Conservation (phyloP, 2,888 invertebrate species). For the Leucania comma region DNA sequence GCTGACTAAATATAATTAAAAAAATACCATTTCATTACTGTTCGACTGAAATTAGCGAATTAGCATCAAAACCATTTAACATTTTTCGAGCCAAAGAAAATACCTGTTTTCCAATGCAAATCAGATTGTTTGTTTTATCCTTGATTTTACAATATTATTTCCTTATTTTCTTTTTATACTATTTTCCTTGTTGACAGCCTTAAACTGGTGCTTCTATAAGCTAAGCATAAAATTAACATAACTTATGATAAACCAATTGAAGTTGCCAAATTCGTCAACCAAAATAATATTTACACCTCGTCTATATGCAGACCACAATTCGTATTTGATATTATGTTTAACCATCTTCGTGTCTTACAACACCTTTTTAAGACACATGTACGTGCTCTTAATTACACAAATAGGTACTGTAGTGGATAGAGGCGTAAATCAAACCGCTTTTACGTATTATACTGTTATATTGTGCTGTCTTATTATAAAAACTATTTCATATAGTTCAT, state of each 20-base stretch:
- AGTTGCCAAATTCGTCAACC: conserved; percentile 11
- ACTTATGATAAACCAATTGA: conserved; percentile 13
- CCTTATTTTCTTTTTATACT: conserved; percentile 21
- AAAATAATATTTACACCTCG: conserved; percentile 1
- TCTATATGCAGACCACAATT: conserved; percentile 1
- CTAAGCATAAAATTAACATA: conserved; percentile 18
- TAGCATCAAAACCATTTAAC: neutral
- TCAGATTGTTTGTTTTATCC: neutral
- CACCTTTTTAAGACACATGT: neutral
- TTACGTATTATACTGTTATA: too few species aligned
- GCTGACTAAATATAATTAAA: too few species aligned
- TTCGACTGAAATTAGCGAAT: neutral
- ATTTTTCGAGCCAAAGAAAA: neutral
- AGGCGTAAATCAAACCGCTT: too few species aligned
- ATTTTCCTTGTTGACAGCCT: conserved; percentile 33
- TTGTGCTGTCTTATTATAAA: too few species aligned
- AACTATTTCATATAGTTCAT: too few species aligned
- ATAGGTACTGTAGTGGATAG: neutral
- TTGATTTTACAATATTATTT: conserved; percentile 19
- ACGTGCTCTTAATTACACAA: neutral
- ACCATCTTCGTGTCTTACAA: neutral
- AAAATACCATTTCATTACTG: too few species aligned
- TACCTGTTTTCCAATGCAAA: neutral
- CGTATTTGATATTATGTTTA: conserved; percentile 3
- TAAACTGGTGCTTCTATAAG: neutral